Base-by-base conservation (phyloP, 1,140 invertebrate species). In the Vanessa atalanta region DNA sequence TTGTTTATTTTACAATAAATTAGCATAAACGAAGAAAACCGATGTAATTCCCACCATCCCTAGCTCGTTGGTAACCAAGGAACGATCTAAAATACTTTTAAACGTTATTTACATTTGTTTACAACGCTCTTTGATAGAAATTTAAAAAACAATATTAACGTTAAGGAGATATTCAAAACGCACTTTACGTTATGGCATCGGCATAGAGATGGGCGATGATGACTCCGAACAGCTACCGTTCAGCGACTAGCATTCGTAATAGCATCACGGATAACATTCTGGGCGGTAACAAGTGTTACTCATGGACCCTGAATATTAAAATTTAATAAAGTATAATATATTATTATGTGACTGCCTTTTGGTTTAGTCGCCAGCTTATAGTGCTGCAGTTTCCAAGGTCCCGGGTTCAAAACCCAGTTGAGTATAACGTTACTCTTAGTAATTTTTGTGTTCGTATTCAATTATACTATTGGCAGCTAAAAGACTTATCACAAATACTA, bases 161-260 rank as follows among this genome's bases (percentile, higher is more conserved):
- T 74, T 73, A 78, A 82, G 65, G 70, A 80, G 69, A 76, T 89
- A 91, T 91, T 89, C 88, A 83, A 89, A 79, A 76, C 87, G 84
- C 85, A 88, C 78, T 89, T 83, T 82, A 71, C 65, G 78, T 43
- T 80, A 83, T 81, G 79, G 70, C 76, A 73, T 73, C 78, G 47
- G 89, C 82, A 92, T 92, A 85, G 80, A 85, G 89, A 90, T 83
- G 82, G 77, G 61, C 74, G 74, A 84, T 86, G 80, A 89, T 78
- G 63, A 73, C 31, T 76, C 65, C 65, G 78, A 72, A 75, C 63
- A 74, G 90, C 90, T 92, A 92, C 90, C 82, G 90, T 89, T 76
- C 69, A 76, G 71, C 63, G 67, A 55, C 65, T 51, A 26, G 47
- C 65, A 82, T 87, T 79, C 57, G 76, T 80, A 88, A 88, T 84